phyloP scores from a whole-genome alignment of 2,888 invertebrate species.

The Limnephilus auricula region DNA sequence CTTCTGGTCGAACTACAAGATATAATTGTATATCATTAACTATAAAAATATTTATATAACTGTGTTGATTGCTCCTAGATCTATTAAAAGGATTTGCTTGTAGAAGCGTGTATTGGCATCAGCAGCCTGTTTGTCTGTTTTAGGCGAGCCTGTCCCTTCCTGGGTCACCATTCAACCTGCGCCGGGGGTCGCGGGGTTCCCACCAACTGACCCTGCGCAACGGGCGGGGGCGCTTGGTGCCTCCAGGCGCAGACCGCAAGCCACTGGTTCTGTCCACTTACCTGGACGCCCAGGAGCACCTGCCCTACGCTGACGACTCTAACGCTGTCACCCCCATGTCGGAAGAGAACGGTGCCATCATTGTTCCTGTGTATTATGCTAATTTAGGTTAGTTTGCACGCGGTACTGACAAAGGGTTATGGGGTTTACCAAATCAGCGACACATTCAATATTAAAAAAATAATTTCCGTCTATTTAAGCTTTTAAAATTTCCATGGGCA shows the following conservation, averaged over 20 bases:
- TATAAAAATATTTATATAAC: no score
- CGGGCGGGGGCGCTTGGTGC: slow-evolving; percentile 86
- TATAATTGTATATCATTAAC: no score
- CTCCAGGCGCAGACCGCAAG: slow-evolving; percentile 92
- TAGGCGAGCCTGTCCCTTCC: slow-evolving; percentile 98
- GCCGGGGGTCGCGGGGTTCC: slow-evolving; percentile 93
- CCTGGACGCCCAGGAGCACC: slow-evolving; percentile 95
- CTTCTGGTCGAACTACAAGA: not conserved
- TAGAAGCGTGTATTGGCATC: not conserved
- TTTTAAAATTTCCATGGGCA: no score
- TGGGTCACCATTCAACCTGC: slow-evolving; percentile 96
- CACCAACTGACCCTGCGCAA: slow-evolving; percentile 95
- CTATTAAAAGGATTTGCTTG: not conserved
- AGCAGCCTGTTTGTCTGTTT: slow-evolving; percentile 57
- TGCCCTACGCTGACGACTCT: slow-evolving; percentile 98
- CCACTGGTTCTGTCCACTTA: slow-evolving; percentile 96
- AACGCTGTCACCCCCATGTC: slow-evolving; percentile 98
- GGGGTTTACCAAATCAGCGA: not conserved
- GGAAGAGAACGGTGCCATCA: slow-evolving; percentile 97
- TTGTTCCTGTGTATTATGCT: slow-evolving; percentile 93
- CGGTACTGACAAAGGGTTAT: slow-evolving; percentile 31
- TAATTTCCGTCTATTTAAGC: not conserved
- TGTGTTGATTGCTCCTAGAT: not conserved
- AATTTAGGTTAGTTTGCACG: slow-evolving; percentile 81
- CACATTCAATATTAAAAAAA: not conserved